Percentiles rank a stretch among this genome's conserved stretches.
phyloP scores from a whole-genome alignment of 2,113 vertebrate genomes.

The Crotalus helleri region DNA sequence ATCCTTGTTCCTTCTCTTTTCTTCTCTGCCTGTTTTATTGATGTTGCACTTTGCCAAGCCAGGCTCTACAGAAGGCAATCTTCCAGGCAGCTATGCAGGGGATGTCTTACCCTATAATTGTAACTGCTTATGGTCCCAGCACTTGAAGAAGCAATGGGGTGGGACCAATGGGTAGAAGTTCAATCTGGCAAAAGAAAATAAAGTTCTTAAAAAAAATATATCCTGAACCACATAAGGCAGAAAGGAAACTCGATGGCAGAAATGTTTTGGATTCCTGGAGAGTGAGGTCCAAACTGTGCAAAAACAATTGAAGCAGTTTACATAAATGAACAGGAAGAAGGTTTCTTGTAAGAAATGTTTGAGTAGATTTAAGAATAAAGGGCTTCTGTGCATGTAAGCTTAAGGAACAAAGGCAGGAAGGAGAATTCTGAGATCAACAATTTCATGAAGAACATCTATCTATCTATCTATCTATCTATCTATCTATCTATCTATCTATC shows the following conservation, averaged over 20 bases:
- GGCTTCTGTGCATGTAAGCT: neutral
- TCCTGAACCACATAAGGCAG: neutral
- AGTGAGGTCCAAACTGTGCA: neutral
- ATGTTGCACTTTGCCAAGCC: neutral
- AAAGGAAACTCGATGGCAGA: neutral
- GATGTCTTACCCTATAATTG: neutral
- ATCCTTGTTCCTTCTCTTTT: neutral
- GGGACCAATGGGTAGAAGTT: neutral
- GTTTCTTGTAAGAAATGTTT: neutral
- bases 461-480: too few species aligned
- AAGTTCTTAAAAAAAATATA: neutral
- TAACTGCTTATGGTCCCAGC: neutral
- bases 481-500: too few species aligned
- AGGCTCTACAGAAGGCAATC: neutral
- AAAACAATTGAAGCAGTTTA: neutral
- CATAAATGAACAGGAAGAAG: neutral
- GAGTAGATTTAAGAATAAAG: neutral
- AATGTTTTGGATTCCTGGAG: neutral
- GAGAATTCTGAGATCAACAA: neutral
- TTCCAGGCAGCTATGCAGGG: neutral
- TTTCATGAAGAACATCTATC: neutral
- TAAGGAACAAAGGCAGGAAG: neutral
- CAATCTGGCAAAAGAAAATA: neutral
- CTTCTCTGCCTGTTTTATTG: neutral
- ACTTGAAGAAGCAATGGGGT: neutral